A percentile compares a stretch with the other conserved stretches of the same genome.
These are phyloP conservation scores for Bovichtus variegatus DNA, from an alignment of 2,797 vertebrate species.

Conservation along the genomic window DNA sequence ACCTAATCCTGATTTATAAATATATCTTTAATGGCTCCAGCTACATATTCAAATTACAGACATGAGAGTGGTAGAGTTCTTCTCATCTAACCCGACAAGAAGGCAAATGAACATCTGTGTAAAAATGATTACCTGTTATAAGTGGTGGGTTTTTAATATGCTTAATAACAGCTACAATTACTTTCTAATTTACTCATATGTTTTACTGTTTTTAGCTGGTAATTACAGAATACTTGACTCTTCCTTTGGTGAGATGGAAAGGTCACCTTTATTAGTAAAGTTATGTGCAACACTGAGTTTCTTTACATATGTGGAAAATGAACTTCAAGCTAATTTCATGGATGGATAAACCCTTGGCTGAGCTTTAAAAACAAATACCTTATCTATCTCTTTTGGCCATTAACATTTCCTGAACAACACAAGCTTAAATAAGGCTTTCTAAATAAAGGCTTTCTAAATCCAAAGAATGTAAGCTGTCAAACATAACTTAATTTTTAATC, in stretches of 20 bases:
- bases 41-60: not conserved
- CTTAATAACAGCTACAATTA: not conserved
- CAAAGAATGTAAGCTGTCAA: not conserved
- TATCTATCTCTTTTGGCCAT: slow-evolving; percentile 10
- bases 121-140: not conserved
- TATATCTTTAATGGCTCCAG: not conserved
- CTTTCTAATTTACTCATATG: not conserved
- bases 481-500: not conserved
- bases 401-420: slow-evolving; percentile 18
- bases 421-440: not conserved
- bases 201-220: not conserved
- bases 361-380: slow-evolving; percentile 24
- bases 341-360: slow-evolving; percentile 9
- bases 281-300: slow-evolving; percentile 8
- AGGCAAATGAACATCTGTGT: not conserved
- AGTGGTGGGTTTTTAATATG: not conserved
- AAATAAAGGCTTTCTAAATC: slow-evolving; percentile 13
- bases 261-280: slow-evolving; percentile 9
- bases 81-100: not conserved
- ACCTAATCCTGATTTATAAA: not conserved
- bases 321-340: slow-evolving; percentile 27
- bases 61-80: too few relatives aligned
- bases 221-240: slow-evolving; percentile 1
- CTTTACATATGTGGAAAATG: slow-evolving; percentile 16
- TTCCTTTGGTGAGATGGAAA: not conserved